Conservation (phyloP, 2,888 invertebrate species). For the Nasonia oneida region DNA sequence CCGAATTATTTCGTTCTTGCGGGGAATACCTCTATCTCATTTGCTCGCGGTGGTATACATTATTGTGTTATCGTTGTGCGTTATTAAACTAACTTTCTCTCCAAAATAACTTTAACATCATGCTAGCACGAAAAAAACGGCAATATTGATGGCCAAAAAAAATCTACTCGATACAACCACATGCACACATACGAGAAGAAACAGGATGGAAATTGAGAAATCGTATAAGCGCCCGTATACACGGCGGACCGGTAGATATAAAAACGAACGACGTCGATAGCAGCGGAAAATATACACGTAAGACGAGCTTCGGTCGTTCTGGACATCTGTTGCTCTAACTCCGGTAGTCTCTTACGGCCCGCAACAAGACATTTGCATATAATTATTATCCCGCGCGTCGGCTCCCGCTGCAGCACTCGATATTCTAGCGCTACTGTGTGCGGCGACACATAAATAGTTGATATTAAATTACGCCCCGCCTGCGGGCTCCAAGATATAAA, state of each 20-base stretch:
- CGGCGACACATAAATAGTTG: slow-evolving; percentile 58
- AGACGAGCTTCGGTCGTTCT: slow-evolving; percentile 71
- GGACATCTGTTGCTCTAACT: slow-evolving; percentile 77
- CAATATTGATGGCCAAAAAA: not conserved
- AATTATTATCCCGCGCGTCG: slow-evolving; percentile 75
- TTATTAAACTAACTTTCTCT: too few species aligned
- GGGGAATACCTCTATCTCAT: slow-evolving; percentile 57
- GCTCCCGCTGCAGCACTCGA: slow-evolving; percentile 19
- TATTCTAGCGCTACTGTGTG: slow-evolving; percentile 42
- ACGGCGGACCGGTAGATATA: slow-evolving; percentile 42
- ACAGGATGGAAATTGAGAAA: slow-evolving; percentile 56
- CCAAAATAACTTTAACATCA: too few species aligned
- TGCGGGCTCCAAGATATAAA: not conserved
- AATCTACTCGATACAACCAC: not conserved
- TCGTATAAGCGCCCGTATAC: slow-evolving; percentile 14
- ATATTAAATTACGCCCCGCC: slow-evolving; percentile 55
- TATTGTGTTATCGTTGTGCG: not conserved
- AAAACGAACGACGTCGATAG: slow-evolving; percentile 52
- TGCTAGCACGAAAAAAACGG: too few species aligned
- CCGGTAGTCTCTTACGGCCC: slow-evolving; percentile 64
- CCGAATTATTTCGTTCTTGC: slow-evolving; percentile 57
- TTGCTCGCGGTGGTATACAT: slow-evolving; percentile 11
- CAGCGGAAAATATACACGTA: slow-evolving; percentile 53
- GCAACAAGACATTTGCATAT: slow-evolving; percentile 78
- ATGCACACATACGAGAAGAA: not conserved